Evolutionary conservation across 2,888 invertebrate species (phyloP), one percentile per base, ranked within the genome.

Genomic region (Acanthosepion pharaonis): DNA sequence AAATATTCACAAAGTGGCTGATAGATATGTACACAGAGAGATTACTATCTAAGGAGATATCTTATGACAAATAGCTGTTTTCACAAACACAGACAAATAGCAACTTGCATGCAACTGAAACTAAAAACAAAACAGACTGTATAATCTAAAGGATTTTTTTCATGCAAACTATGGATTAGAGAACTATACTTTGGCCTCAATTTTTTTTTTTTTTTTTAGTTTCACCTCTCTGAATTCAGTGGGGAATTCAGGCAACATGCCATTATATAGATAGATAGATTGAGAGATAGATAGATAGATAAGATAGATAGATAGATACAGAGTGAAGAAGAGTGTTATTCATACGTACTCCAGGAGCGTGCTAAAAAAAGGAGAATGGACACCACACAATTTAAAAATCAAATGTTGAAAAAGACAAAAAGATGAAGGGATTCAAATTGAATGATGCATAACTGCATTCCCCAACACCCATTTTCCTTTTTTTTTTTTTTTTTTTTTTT

Each of bases 291-390:
- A 49, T 33, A 93, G 18, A 51, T 23, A 53, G 49, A 93, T 93
- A 33, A n/a, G 92, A 93, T n/a, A 93, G 92, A 93, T n/a, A 28
- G 49, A 93, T 93, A 53, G 51, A 93, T 93, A n/a, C 28, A 28
- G 93, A 53, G 28, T 48, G 92, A 48, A 93, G 53, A 93, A 92
- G 53, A 93, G 93, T 28, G 53, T 93, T 93, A 93, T 93, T 78
- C 78, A 78, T 78, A 93, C 93, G 53, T 93, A 93, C 93, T 93
- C 93, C 93, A 93, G 93, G 93, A 53, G 93, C 93, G 53, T 93
- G 93, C 93, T 93, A 93, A 93, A 93, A 42, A 92, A 93, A 93
- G 33, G 49, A 93, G 93, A 93, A 93, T 51, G n/a, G 93, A 53
- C 78, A 78, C n/a, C 78, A 78, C 78, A 78, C 78, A 78, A 78